Percentiles rank a stretch among this genome's conserved stretches.
These are phyloP conservation scores for Xestobium rufovillosum DNA, from an alignment of 2,888 invertebrate genomes.

Conservation along the genomic window DNA sequence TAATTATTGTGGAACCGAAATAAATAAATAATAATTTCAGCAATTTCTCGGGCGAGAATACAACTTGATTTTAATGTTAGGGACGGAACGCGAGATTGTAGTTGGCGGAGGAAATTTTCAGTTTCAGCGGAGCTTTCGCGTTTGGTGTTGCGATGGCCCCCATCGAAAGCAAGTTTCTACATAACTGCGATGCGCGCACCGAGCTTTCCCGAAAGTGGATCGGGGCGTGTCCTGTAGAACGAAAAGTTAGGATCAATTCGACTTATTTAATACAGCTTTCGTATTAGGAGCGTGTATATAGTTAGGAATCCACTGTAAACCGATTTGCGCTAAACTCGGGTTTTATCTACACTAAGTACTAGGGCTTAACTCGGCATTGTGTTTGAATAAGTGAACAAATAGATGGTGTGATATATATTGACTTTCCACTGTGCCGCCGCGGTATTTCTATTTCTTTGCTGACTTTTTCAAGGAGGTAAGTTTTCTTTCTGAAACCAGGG, in stretches of 20 bases:
- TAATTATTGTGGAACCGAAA: too few species aligned
- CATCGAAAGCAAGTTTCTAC: too few species aligned
- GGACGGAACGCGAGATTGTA: too few species aligned
- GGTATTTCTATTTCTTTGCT: constrained; percentile 25
- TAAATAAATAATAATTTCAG: too few species aligned
- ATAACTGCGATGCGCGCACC: constrained; percentile 23
- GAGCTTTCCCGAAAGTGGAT: constrained; percentile 27
- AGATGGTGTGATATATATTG: constrained; percentile 46
- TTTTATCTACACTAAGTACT: constrained; percentile 47
- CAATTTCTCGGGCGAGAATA: too few species aligned
- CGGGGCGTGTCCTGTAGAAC: constrained; percentile 42
- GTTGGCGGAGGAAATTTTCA: too few species aligned
- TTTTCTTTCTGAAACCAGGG: constrained; percentile 26
- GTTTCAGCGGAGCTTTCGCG: too few species aligned
- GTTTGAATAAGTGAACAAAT: constrained; percentile 47
- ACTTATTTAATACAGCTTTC: constrained; percentile 47
- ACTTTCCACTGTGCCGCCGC: constrained; percentile 35
- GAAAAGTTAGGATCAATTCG: constrained; percentile 47
- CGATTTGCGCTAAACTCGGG: constrained; percentile 46
- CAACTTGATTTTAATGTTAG: too few species aligned
- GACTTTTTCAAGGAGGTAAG: constrained; percentile 26
- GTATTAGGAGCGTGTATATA: constrained; percentile 47
- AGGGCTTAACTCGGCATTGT: constrained; percentile 45
- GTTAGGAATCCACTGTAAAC: constrained; percentile 47
- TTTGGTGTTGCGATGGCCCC: too few species aligned